Percentiles rank a stretch among this genome's conserved stretches.
phyloP scores from a whole-genome alignment of 1,140 invertebrate genomes.

The Telenomus remus region DNA sequence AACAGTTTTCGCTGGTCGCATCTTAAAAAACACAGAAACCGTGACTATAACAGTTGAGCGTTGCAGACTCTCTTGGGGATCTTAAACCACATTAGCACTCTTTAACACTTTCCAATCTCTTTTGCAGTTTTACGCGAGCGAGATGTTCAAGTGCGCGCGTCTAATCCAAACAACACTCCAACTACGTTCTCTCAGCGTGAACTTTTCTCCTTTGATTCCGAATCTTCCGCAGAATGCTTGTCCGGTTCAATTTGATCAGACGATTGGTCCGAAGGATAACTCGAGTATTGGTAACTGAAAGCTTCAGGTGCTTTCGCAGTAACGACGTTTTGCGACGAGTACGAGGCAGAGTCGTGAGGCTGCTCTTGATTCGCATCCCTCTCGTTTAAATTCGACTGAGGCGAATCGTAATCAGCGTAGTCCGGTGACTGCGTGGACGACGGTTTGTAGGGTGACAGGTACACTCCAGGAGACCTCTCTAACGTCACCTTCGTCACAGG shows the following conservation, averaged over 20 bases:
- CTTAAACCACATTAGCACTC: conserved; percentile 3
- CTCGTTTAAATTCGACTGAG: conserved; percentile 11
- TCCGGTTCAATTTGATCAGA: conserved; percentile 57
- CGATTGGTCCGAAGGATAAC: conserved; percentile 60
- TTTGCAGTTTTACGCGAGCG: not conserved
- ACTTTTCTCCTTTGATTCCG: conserved; percentile 38
- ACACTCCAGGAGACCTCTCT: conserved; percentile 60
- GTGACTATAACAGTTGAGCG: too few species aligned
- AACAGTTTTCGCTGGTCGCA: too few species aligned
- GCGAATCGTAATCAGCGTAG: conserved; percentile 62
- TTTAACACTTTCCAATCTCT: conserved; percentile 6
- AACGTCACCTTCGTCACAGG: conserved; percentile 55
- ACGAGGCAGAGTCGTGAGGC: conserved; percentile 35
- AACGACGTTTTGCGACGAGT: conserved; percentile 57
- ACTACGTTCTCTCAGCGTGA: conserved; percentile 8
- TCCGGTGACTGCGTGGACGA: conserved; percentile 42
- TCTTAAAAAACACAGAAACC: too few species aligned
- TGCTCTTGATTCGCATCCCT: conserved; percentile 49
- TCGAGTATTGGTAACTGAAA: conserved; percentile 64
- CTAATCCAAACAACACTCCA: conserved; percentile 10
- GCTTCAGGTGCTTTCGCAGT: conserved; percentile 59
- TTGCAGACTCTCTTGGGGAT: too few species aligned
- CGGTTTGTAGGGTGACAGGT: conserved; percentile 57
- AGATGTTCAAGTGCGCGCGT: conserved; percentile 9
- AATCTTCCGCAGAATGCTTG: conserved; percentile 42